Evolutionary conservation across 2,888 invertebrate species (phyloP).

Genomic region (Lasius platythorax): DNA sequence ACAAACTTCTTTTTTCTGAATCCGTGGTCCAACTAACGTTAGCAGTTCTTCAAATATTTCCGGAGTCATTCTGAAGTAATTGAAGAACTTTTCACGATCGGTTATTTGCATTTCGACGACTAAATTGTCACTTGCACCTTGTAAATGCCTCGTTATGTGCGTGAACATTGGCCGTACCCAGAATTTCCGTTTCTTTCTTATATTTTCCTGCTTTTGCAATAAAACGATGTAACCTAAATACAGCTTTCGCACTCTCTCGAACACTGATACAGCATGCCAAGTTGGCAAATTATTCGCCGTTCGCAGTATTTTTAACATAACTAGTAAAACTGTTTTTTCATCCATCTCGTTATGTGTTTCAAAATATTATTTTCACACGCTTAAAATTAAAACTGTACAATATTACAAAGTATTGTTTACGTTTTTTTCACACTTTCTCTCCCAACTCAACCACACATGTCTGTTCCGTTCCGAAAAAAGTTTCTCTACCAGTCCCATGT

Average conservation of each 20-base stretch:
- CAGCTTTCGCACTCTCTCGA: constrained; percentile 29
- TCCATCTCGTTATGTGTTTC: background rate
- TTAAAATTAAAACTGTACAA: background rate
- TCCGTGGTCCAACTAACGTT: constrained; percentile 35
- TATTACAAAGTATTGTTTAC: constrained; percentile 9
- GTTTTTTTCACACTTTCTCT: constrained; percentile 5
- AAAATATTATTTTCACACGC: background rate
- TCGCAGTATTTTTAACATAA: constrained; percentile 16
- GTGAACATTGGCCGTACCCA: constrained; percentile 13
- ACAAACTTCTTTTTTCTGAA: constrained; percentile 54
- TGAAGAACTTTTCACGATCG: constrained; percentile 52
- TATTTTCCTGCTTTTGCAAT: constrained; percentile 13
- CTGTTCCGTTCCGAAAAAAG: too few relatives aligned
- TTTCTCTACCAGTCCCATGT: too few relatives aligned
- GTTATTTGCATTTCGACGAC: constrained; percentile 38
- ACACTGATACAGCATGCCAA: constrained; percentile 15
- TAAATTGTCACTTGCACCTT: constrained; percentile 54
- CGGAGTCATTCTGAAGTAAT: constrained; percentile 58
- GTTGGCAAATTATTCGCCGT: constrained; percentile 6
- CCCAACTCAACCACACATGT: background rate
- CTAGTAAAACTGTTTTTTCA: constrained; percentile 51
- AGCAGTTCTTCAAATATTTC: constrained; percentile 57
- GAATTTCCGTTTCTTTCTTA: constrained; percentile 2
- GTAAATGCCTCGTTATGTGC: constrained; percentile 7
- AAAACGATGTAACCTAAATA: constrained; percentile 13